A percentile compares a stretch with the other conserved stretches of the same genome.
Evolutionary conservation across 2,113 vertebrate genomes (phyloP).

Genomic region (Calypte anna): DNA sequence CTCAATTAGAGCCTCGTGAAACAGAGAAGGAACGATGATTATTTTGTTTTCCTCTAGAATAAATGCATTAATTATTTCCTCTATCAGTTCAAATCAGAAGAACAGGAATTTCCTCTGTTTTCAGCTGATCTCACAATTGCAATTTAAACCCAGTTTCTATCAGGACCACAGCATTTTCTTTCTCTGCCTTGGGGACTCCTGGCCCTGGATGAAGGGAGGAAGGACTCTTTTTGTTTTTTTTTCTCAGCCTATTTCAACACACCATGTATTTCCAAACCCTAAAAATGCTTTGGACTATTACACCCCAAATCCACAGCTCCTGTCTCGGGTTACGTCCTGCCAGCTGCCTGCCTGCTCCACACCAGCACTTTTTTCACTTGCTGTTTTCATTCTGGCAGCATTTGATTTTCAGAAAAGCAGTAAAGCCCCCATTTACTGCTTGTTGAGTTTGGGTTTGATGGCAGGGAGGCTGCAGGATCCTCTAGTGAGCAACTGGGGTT

Average conservation of each 20-base stretch:
- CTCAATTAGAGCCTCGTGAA: not conserved
- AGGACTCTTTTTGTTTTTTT: not conserved
- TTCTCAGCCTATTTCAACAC: not conserved
- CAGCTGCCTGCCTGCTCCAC: not conserved
- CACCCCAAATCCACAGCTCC: not conserved
- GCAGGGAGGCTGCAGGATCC: not conserved
- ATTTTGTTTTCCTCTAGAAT: not conserved
- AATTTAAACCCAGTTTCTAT: not conserved
- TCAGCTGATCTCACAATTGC: not conserved
- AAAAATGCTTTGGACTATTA: not conserved
- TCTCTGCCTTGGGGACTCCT: no score
- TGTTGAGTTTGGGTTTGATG: not conserved
- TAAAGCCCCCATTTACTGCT: not conserved
- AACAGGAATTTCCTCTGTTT: not conserved
- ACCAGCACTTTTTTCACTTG: fast-evolving
- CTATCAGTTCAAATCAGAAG: not conserved
- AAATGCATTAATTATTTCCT: not conserved
- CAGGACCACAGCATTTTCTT: no score
- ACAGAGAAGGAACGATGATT: not conserved
- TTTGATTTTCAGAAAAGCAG: fast-evolving
- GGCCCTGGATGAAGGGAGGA: not conserved
- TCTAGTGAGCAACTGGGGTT: not conserved
- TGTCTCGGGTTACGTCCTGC: not conserved
- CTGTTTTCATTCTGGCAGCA: not conserved
- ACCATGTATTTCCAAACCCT: not conserved